Conservation (phyloP, 53 echinoderm and acorn worm species). For the Paracentrotus lividus region DNA sequence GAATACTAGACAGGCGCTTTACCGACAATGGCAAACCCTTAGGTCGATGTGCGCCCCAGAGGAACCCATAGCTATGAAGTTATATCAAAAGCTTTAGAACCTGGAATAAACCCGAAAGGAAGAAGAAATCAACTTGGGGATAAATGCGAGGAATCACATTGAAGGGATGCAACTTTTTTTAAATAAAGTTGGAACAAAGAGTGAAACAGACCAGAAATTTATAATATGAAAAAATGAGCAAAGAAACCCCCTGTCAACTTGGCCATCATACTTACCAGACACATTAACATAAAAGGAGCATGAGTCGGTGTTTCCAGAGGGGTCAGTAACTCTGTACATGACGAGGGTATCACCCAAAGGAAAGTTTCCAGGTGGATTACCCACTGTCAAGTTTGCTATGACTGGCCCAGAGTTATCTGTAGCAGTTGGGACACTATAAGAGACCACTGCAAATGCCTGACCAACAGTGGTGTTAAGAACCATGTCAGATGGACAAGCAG, state of each 20-base stretch:
- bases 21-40: no score
- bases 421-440: conserved; percentile 58
- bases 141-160: no score
- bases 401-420: conserved; percentile 71
- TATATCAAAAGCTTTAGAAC: no score
- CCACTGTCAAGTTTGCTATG: not conserved
- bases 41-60: no score
- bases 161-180: no score
- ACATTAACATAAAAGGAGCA: conserved; percentile 67
- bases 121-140: no score
- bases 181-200: no score
- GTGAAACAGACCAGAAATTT: not conserved
- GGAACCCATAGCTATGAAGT: no score
- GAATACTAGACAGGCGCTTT: no score
- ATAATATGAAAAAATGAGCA: no score
- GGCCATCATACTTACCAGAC: conserved; percentile 34
- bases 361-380: conserved; percentile 22
- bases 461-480: conserved; percentile 49
- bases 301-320: conserved; percentile 1
- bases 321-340: conserved; percentile 46
- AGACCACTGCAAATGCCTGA: conserved; percentile 43
- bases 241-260: no score
- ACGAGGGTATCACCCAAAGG: conserved; percentile 10
- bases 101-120: no score
- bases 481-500: conserved; percentile 55